Base-by-base conservation (phyloP, 2,888 invertebrate genomes). In the Cyrtodaria siliqua region DNA sequence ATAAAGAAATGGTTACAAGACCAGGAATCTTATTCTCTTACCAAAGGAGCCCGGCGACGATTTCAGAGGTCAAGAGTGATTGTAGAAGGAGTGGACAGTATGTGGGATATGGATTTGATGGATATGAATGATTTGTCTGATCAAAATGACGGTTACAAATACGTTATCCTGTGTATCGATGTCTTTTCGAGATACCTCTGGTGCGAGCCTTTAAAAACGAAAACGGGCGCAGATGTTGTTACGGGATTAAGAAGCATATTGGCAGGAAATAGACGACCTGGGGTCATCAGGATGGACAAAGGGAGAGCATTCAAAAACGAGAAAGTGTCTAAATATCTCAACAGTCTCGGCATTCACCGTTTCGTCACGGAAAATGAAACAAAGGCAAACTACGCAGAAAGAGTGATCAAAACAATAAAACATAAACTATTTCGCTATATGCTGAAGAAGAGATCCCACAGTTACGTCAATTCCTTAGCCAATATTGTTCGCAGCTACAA, bases 11-110 rank as follows among this genome's bases (percentile, higher is more conserved):
- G 74, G 74, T 47, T 79, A 12, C 59, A 62, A 47, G 63, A 64
- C 27, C 70, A 74, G 42, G 67, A 74, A 26, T 26, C 70, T 6
- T 79, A 68, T 61, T 74, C 71, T 1, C 29, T 79, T 40, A 74
- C 70, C 9, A 64, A 33, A 61, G 50, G 52, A 44, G 64, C 57
- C 6, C 62, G 68, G 52, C n/a, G 55, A 29, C 57, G 53, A 53
- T 68, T 62, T 40, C 29, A 33, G 1, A 56, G 60, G 12, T 56
- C 55, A 9, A 33, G 61, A 40, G 52, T 61, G 14, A 53, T 64
- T 16, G 75, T 75, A 20, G 62, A 66, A 26, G 79, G 79, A 6
- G 2, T 74, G 52, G 74, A 69, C 50, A 69, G 69, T 55, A 52
- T 33, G 23, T 75, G 75, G 75, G 75, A 75, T 24, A 49, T 55